phyloP scores from a whole-genome alignment of 2,888 invertebrate species.

The Caenorhabditis imperialis region DNA sequence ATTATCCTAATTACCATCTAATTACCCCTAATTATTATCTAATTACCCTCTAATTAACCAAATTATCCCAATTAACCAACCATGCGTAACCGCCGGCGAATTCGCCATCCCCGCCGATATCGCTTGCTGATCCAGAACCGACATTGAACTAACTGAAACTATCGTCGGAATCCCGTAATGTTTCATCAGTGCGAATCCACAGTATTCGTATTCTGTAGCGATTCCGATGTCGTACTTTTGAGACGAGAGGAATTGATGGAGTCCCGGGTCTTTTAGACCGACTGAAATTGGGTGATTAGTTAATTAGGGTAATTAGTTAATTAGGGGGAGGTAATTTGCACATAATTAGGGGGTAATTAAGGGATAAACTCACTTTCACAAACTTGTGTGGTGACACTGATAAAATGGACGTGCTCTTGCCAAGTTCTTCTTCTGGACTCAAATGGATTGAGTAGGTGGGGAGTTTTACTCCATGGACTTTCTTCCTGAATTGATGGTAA shows the following conservation, averaged over 20 bases:
- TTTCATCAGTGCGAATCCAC: slow-evolving; percentile 41
- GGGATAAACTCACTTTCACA: slow-evolving; percentile 42
- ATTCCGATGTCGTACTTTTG: slow-evolving; percentile 56
- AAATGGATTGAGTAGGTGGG: slow-evolving; percentile 51
- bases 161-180: slow-evolving; percentile 47
- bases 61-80: slow-evolving; percentile 8
- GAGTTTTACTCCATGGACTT: slow-evolving; percentile 49
- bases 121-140: slow-evolving; percentile 37
- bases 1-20: neutral
- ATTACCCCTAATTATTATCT: too few relatives aligned
- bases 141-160: slow-evolving; percentile 27
- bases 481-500: slow-evolving; percentile 13
- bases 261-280: slow-evolving; percentile 27
- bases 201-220: slow-evolving; percentile 53
- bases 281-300: slow-evolving; percentile 18
- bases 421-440: slow-evolving; percentile 10
- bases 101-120: slow-evolving; percentile 36
- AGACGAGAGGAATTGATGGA: slow-evolving; percentile 24
- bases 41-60: neutral
- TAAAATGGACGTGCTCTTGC: slow-evolving; percentile 25
- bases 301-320: neutral
- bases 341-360: neutral
- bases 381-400: slow-evolving; percentile 13
- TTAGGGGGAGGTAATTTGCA: neutral
- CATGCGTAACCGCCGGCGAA: slow-evolving; percentile 30